These are phyloP conservation scores for Drosophila nasuta DNA, from an alignment of 1,140 invertebrate species.

Conservation along the genomic window DNA sequence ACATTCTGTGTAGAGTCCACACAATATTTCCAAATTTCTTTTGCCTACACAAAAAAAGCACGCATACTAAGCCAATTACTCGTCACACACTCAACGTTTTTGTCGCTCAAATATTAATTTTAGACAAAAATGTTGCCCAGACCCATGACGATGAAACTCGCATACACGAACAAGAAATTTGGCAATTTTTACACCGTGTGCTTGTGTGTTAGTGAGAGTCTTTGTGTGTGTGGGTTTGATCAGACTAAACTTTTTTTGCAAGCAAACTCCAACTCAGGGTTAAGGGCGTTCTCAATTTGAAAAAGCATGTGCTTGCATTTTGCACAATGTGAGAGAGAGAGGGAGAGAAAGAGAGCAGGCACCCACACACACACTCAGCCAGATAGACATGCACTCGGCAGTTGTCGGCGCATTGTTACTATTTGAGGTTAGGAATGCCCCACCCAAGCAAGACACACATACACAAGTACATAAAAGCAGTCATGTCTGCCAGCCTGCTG, in stretches of 20 bases:
- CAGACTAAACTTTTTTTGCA: slow-evolving; percentile 28
- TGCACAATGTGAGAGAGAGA: slow-evolving; percentile 28
- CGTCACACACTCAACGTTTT: slow-evolving; percentile 54
- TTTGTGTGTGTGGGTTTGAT: slow-evolving; percentile 39
- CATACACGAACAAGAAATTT: slow-evolving; percentile 42
- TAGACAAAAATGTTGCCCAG: slow-evolving; percentile 69
- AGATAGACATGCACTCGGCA: slow-evolving; percentile 47
- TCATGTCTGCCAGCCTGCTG: slow-evolving; percentile 60
- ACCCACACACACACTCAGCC: slow-evolving; percentile 35
- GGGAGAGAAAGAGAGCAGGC: slow-evolving; percentile 13
- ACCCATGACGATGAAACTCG: slow-evolving; percentile 43
- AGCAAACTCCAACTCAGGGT: slow-evolving; percentile 63
- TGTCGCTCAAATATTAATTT: slow-evolving; percentile 83
- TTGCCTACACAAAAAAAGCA: slow-evolving; percentile 38
- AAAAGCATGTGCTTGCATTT: slow-evolving; percentile 73
- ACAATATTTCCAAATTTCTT: slow-evolving; percentile 72
- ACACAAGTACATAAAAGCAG: slow-evolving; percentile 44
- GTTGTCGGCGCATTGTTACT: slow-evolving; percentile 56
- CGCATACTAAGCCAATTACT: slow-evolving; percentile 20
- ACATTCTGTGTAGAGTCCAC: slow-evolving; percentile 37
- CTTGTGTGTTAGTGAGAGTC: slow-evolving; percentile 17
- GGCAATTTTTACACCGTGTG: slow-evolving; percentile 10
- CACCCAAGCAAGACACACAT: slow-evolving; percentile 71
- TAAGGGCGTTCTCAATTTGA: slow-evolving; percentile 65
- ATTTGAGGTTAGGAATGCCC: slow-evolving; percentile 83